A percentile compares a stretch with the other conserved stretches of the same genome.
phyloP scores from a whole-genome alignment of 2,113 vertebrate genomes.

The Bubo bubo region DNA sequence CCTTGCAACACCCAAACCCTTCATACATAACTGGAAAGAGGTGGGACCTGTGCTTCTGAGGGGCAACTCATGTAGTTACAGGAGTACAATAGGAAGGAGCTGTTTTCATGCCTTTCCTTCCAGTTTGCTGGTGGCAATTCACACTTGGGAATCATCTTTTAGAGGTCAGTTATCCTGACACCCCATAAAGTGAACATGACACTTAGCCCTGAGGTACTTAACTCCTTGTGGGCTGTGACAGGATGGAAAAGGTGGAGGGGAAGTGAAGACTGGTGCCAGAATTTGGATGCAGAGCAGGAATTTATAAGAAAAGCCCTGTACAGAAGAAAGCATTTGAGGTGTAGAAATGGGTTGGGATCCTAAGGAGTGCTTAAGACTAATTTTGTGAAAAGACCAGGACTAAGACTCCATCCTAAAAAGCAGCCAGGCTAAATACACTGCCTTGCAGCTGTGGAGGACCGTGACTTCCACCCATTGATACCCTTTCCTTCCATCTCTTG shows the following conservation, averaged over 20 bases:
- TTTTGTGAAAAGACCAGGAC: not conserved
- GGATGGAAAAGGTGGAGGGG: not conserved
- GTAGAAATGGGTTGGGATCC: not conserved
- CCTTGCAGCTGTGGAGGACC: not conserved
- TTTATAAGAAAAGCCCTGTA: not conserved
- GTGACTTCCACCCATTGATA: not conserved
- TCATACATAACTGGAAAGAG: not conserved
- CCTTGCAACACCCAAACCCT: not conserved
- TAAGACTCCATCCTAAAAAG: not conserved
- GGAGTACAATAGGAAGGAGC: not conserved
- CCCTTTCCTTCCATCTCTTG: not conserved
- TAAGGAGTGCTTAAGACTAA: not conserved
- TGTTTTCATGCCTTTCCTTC: not conserved
- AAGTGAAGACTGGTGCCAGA: not conserved
- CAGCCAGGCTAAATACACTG: not conserved
- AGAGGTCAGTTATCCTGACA: not conserved
- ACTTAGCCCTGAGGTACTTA: not conserved
- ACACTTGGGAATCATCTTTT: not conserved
- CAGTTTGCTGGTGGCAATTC: not conserved
- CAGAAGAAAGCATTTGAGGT: not conserved
- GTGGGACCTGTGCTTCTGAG: not conserved
- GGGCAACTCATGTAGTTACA: not conserved
- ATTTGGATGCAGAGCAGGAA: not conserved
- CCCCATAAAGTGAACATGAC: not conserved
- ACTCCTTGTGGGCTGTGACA: not conserved